phyloP scores from a whole-genome alignment of 2,113 vertebrate genomes.

The Caranx ignobilis region DNA sequence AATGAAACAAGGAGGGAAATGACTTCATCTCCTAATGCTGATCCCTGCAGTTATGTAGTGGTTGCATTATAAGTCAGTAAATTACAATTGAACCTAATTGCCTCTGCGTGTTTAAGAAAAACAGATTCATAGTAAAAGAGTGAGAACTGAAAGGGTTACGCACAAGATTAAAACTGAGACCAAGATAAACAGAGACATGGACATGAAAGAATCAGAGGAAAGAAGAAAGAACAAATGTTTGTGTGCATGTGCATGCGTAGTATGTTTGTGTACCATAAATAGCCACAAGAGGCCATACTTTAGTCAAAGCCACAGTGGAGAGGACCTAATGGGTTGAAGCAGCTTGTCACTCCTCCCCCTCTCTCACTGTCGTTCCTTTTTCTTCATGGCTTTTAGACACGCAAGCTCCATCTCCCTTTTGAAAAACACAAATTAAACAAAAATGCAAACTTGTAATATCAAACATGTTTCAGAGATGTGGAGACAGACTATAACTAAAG shows the following conservation, averaged over 20 bases:
- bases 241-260: background rate
- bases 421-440: constrained; percentile 21
- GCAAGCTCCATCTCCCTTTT: background rate
- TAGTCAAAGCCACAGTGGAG: constrained; percentile 15
- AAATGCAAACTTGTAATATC: constrained; percentile 26
- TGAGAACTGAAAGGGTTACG: background rate
- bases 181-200: constrained; percentile 10
- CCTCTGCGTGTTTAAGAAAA: background rate
- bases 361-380: background rate
- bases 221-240: constrained; percentile 31
- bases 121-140: background rate
- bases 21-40: background rate
- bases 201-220: background rate
- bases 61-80: background rate
- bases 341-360: background rate
- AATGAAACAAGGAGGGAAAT: background rate
- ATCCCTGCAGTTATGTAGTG: background rate
- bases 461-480: constrained; percentile 4
- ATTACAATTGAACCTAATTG: background rate
- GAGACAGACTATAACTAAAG: constrained; percentile 1
- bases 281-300: constrained; percentile 23
- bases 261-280: constrained; percentile 22
- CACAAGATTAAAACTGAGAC: background rate
- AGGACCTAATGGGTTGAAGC: background rate
- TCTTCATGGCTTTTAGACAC: background rate